Conservation (phyloP, 2,797 vertebrate species). For the Ptychadena robeensis region DNA sequence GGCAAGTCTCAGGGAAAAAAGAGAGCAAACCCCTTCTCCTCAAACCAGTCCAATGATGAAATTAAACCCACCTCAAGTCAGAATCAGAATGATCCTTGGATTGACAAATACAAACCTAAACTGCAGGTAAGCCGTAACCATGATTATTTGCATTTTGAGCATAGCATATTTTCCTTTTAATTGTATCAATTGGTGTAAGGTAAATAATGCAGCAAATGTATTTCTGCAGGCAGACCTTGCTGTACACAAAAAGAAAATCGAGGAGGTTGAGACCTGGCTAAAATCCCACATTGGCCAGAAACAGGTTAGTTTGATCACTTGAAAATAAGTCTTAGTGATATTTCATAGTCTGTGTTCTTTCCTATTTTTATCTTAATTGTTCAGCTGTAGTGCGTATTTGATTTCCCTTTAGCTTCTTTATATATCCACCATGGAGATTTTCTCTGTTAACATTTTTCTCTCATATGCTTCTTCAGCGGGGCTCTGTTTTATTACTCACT, state of each 20-base stretch:
- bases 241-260: conserved; percentile 95
- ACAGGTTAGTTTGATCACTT: conserved; percentile 68
- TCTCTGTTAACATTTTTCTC: neutral
- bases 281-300: conserved; percentile 73
- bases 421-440: too few species aligned
- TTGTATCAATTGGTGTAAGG: too few species aligned
- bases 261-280: conserved; percentile 93
- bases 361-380: too few species aligned
- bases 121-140: conserved; percentile 77
- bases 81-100: conserved; percentile 83
- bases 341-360: too few species aligned
- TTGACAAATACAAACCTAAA: conserved; percentile 84
- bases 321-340: too few species aligned
- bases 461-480: conserved; percentile 74
- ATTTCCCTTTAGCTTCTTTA: too few species aligned
- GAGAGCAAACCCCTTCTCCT: conserved; percentile 66
- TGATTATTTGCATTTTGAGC: too few species aligned
- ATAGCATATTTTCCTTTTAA: too few species aligned
- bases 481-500: conserved; percentile 84
- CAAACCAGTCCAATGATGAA: conserved; percentile 53
- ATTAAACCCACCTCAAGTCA: conserved; percentile 60
- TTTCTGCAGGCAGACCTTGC: conserved; percentile 79
- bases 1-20: conserved; percentile 71
- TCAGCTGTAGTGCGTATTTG: too few species aligned
- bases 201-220: neutral